These are phyloP conservation scores for Cinara cedri DNA, from an alignment of 2,888 invertebrate species.

Conservation along the genomic window DNA sequence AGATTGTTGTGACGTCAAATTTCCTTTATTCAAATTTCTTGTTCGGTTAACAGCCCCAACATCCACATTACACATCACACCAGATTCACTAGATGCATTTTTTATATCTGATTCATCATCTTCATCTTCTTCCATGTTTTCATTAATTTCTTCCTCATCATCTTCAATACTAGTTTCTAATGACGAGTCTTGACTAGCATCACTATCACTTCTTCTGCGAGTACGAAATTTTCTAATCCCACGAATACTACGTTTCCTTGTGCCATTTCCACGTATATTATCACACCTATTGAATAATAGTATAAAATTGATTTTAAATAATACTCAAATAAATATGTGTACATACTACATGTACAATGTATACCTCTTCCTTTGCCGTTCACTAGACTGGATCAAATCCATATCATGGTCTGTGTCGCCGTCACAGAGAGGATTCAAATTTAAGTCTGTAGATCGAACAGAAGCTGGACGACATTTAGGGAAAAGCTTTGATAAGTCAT, in stretches of 20 bases:
- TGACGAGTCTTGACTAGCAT: conserved; percentile 53
- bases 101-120: conserved; percentile 52
- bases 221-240: conserved; percentile 48
- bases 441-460: conserved; percentile 65
- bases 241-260: conserved; percentile 47
- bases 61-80: conserved; percentile 40
- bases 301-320: background rate
- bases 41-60: conserved; percentile 27
- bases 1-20: conserved; percentile 42
- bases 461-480: conserved; percentile 79
- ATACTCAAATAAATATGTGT: background rate
- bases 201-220: conserved; percentile 55
- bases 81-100: conserved; percentile 39
- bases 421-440: conserved; percentile 66
- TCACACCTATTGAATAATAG: conserved; percentile 40
- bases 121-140: conserved; percentile 51
- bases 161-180: conserved; percentile 55
- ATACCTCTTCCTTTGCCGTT: conserved; percentile 52
- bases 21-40: conserved; percentile 46
- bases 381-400: conserved; percentile 61
- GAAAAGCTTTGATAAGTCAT: conserved; percentile 83
- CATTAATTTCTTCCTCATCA: conserved; percentile 51
- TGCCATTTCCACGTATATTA: conserved; percentile 49
- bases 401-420: conserved; percentile 65
- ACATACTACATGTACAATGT: background rate